phyloP scores from a whole-genome alignment of 2,888 invertebrate species.

The Mallateleia sp. region DNA sequence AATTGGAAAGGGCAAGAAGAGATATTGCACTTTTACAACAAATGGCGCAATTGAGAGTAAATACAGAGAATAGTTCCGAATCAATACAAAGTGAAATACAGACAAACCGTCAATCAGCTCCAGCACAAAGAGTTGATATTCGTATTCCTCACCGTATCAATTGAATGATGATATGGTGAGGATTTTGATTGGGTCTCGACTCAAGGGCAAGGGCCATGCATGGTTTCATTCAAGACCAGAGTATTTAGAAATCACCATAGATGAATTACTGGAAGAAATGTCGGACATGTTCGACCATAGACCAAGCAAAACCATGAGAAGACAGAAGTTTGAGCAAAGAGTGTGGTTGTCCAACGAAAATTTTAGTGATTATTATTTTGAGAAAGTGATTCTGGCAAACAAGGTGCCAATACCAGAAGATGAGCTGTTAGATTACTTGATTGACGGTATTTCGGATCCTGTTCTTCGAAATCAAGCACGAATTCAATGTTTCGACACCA shows the following conservation, averaged over 20 bases:
- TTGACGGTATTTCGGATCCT: background rate
- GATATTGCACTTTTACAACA: background rate
- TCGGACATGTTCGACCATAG: conserved; percentile 1
- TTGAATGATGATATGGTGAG: background rate
- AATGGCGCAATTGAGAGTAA: background rate
- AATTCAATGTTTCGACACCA: background rate
- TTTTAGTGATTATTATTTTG: conserved; percentile 2
- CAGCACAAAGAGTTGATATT: background rate
- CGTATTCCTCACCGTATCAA: too few relatives aligned
- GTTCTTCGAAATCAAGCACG: background rate
- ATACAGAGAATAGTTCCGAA: background rate
- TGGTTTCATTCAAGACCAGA: conserved; percentile 7
- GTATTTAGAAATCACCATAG: background rate
- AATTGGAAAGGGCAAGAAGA: background rate
- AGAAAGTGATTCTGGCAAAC: background rate
- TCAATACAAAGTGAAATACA: background rate
- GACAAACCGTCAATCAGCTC: too few relatives aligned
- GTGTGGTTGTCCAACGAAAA: background rate
- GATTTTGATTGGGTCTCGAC: background rate
- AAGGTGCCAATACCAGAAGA: background rate
- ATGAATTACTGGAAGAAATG: background rate
- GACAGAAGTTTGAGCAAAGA: background rate
- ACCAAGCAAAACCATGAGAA: background rate
- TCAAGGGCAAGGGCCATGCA: background rate
- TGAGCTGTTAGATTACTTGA: background rate